Evolutionary conservation across 2,113 vertebrate species (phyloP).

Genomic region (Puffinus mauretanicus): DNA sequence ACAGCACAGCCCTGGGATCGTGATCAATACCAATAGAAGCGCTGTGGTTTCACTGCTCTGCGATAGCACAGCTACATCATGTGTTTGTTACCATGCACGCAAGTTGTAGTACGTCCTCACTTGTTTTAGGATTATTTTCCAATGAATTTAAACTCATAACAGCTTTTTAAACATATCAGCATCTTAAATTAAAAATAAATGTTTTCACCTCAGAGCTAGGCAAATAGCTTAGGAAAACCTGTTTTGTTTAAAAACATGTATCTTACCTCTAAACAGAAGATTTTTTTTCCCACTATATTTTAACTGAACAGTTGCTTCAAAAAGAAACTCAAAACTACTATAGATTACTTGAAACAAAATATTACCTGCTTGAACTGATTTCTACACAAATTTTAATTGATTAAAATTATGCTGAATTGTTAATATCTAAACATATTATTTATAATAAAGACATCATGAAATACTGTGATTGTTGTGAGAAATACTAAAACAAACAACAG

Average conservation of each 20-base stretch:
- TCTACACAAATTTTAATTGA: not conserved
- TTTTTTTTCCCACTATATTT: not conserved
- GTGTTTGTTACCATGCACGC: not conserved
- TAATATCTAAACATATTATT: not conserved
- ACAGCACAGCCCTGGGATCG: fast-evolving
- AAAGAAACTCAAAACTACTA: not conserved
- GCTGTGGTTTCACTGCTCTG: not conserved
- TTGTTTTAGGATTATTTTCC: not conserved
- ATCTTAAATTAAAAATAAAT: not conserved
- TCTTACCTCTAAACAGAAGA: not conserved
- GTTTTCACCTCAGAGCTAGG: not conserved
- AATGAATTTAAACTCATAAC: not conserved
- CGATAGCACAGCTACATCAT: not conserved
- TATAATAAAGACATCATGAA: not conserved
- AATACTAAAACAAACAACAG: not conserved
- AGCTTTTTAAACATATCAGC: not conserved
- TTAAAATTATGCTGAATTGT: not conserved
- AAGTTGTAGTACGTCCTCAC: not conserved
- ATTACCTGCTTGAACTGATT: not conserved
- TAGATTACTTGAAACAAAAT: not conserved
- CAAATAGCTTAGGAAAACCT: not conserved
- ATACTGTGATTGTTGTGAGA: not conserved
- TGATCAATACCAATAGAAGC: not conserved
- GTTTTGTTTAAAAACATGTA: not conserved
- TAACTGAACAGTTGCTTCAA: not conserved